Percentiles rank a stretch among this genome's conserved stretches.
Conservation (phyloP, 2,888 invertebrate genomes). For the Linnaemya tessellans region DNA sequence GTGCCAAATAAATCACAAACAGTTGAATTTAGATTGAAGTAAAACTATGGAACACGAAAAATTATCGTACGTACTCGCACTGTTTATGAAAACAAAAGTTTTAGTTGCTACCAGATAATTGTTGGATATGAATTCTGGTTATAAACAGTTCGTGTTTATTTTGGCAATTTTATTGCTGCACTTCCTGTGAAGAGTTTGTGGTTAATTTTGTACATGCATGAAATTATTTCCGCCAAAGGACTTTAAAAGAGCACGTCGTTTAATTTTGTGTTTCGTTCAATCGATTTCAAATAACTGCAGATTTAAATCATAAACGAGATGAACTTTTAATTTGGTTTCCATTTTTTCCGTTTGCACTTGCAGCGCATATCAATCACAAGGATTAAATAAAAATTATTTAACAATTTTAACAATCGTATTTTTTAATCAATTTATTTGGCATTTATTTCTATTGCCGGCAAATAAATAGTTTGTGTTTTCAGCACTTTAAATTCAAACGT, state of each 20-base stretch:
- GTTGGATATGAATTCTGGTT: no score
- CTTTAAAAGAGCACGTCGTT: no score
- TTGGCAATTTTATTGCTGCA: no score
- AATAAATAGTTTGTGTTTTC: constrained; percentile 30
- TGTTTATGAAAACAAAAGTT: no score
- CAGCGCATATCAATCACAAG: background rate
- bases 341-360: background rate
- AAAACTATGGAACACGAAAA: background rate
- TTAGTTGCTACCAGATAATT: no score
- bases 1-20: background rate
- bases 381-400: background rate
- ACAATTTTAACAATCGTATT: background rate
- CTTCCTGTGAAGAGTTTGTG: no score
- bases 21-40: background rate
- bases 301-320: no score
- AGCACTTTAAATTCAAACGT: constrained; percentile 26
- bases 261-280: no score
- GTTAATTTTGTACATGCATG: no score
- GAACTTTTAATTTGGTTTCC: background rate
- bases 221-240: no score
- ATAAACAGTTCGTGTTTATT: no score
- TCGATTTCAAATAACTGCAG: no score
- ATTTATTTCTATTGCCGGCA: background rate
- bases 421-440: constrained; percentile 5
- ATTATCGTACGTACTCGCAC: background rate